Evolutionary conservation across 2,113 vertebrate species (phyloP), one percentile per base, ranked within the genome.

Genomic region (Rallus limicola): DNA sequence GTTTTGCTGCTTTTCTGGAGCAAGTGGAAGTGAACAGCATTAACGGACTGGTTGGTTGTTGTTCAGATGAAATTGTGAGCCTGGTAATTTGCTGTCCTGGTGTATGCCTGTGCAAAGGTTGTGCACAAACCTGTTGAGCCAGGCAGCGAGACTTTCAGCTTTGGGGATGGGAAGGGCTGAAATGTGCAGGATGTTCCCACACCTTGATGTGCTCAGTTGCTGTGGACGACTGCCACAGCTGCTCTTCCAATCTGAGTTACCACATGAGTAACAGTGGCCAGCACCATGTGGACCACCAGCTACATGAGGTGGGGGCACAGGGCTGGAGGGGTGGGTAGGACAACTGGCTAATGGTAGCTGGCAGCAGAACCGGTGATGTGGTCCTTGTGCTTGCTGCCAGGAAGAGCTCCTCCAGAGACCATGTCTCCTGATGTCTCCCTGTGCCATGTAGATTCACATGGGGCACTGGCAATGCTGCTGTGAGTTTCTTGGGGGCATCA

Each of bases 391-490:
- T 80, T 3, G 33, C 56, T 70, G 75, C 56, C 64, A 81, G 62
- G 68, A 44, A 26, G 33, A 44, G 60, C 46, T 62, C 8, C 26
- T 29, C 26, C 65, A 5, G n/a, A 13, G 53, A 29, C 19, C 40
- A 13, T 0, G 0, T 36, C 56, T 50, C 1, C 0, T 29, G 33
- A 12, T 5, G 11, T 16, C 36, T 71, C 13, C 33, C 33, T 5
- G 42, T 4, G 55, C 75, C n/a, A 2, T 0, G 18, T 10, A 38
- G n/a, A 13, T 40, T 67, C 67, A 3, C 0, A 1, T 14, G 3
- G 62, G 60, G 21, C 8, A 42, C 58, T 26, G 5, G 21, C 10
- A 7, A 2, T 3, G 25, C 59, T 40, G 33, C 44, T 7, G 6
- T 16, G 42, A 29, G 29, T 7, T 18, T 25, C 34, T 3, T 6